Base-by-base conservation (phyloP, 2,888 invertebrate species). In the Augiades crinisus region DNA sequence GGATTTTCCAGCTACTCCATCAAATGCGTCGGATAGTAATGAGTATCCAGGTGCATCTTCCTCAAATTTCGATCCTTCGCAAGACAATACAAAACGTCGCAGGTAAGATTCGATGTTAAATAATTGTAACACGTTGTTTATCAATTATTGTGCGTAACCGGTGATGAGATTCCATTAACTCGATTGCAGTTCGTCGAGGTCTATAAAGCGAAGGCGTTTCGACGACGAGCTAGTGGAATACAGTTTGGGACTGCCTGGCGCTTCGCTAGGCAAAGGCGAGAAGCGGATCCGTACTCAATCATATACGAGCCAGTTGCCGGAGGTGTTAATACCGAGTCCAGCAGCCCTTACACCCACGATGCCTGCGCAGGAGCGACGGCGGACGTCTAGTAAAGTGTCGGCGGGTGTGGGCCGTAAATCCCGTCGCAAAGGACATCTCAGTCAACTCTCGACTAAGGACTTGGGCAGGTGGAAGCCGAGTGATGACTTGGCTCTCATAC, bases 141-240 rank as follows among this genome's bases (percentile, higher is more conserved):
- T n/a, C n/a, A n/a, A 34, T 4, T 5, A 0, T 14, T 33, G 13
- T 50, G 2, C 55, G 2, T 54, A n/a, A 27, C 2, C 10, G 27
- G 2, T 24, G 1, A 8, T 24, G 24, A 5, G 6, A 8, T 8
- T 1, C 2, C 3, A 24, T 24, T 24, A n/a, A 10, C n/a, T 1
- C 4, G 27, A 3, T 82, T 81, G 72, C 71, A 96, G 97, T 77
- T 98, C 98, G 7, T 97, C 96, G 19, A 91, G 99, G 53, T 98
- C 98, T 1, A 98, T 99, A 66, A 99, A 98, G 79, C 92, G 99
- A 0, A 95, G 96, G 67, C 95, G 98, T 65, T 99, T 99, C 83
- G 99, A 99, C 75, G 99, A 99, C 91, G 99, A 99, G 83, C 89
- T 99, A 53, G 98, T 99, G 0, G 98, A 99, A 67, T 97, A 96